phyloP scores from a whole-genome alignment of 1,140 invertebrate species.

The Theocolax elegans region DNA sequence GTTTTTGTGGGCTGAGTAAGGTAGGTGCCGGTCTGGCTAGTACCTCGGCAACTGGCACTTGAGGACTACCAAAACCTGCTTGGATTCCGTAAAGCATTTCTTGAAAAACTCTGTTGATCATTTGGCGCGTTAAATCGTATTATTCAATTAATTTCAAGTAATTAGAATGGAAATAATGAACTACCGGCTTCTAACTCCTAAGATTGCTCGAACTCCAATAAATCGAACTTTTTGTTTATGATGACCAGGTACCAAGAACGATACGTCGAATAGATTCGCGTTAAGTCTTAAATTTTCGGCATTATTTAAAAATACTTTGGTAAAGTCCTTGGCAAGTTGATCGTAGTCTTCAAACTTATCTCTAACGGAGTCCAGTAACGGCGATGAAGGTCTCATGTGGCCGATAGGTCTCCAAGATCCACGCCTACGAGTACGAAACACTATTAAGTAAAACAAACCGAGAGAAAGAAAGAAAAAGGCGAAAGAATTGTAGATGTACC shows the following conservation, averaged over 20 bases:
- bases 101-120: constrained; percentile 76
- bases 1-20: constrained; percentile 83
- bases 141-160: not conserved
- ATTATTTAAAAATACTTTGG: constrained; percentile 85
- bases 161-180: constrained; percentile 30
- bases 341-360: constrained; percentile 95
- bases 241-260: constrained; percentile 87
- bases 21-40: constrained; percentile 86
- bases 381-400: constrained; percentile 93
- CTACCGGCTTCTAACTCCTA: constrained; percentile 89
- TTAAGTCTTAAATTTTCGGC: constrained; percentile 78
- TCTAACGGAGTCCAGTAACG: constrained; percentile 89
- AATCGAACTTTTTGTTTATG: constrained; percentile 90
- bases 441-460: too few species aligned
- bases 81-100: constrained; percentile 96
- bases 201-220: constrained; percentile 89
- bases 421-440: constrained; percentile 62
- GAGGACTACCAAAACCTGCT: constrained; percentile 91
- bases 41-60: constrained; percentile 89
- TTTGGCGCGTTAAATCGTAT: not conserved
- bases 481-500: constrained; percentile 68
- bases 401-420: constrained; percentile 95
- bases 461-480: too few species aligned
- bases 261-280: constrained; percentile 87
- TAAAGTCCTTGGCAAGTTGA: constrained; percentile 92